phyloP scores from a whole-genome alignment of 2,797 vertebrate species.

The Mionectes olivaceus region DNA sequence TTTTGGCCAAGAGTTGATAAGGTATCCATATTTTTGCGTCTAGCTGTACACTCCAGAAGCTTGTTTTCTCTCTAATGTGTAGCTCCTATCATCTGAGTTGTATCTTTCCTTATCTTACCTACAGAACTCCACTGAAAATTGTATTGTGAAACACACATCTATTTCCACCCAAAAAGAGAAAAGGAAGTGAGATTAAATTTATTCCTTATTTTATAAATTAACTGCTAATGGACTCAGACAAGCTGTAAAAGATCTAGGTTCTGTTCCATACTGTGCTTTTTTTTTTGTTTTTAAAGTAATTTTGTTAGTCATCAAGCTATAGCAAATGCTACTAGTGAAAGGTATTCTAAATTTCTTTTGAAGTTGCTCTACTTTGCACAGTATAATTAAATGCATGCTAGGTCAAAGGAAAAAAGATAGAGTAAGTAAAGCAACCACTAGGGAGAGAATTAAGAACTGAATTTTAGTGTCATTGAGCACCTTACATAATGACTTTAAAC shows the following conservation, averaged over 20 bases:
- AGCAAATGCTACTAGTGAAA: neutral
- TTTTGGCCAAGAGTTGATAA: neutral
- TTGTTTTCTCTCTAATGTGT: neutral
- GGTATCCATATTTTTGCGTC: neutral
- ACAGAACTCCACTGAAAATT: neutral
- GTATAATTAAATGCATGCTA: slow-evolving; percentile 2
- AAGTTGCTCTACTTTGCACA: slow-evolving; percentile 6
- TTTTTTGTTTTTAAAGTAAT: neutral
- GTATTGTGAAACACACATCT: neutral
- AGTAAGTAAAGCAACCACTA: neutral
- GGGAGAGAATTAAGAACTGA: neutral
- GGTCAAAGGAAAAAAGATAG: neutral
- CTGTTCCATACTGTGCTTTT: neutral
- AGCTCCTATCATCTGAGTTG: neutral
- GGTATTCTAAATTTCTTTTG: slow-evolving; percentile 13
- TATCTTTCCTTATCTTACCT: neutral
- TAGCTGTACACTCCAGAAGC: neutral
- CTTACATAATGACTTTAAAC: neutral
- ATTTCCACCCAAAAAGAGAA: neutral
- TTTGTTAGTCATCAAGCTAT: neutral
- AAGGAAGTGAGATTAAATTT: neutral
- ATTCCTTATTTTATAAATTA: neutral
- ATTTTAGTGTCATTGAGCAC: neutral
- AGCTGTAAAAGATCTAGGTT: neutral
- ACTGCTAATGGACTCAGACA: neutral